These are phyloP conservation scores for Pterophyllum scalare DNA, from an alignment of 2,113 vertebrate genomes.

Conservation along the genomic window DNA sequence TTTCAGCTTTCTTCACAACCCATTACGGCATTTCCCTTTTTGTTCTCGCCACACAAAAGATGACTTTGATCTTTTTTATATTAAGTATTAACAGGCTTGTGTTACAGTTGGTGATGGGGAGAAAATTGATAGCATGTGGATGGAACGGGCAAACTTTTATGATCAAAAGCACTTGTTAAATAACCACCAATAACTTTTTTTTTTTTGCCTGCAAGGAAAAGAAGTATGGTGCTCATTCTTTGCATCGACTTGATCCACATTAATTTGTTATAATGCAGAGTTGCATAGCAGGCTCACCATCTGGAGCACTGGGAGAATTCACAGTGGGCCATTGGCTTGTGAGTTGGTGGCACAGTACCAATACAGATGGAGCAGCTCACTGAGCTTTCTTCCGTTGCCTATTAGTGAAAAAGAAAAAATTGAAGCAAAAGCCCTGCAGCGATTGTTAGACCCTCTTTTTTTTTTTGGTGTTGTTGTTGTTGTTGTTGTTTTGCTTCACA, in stretches of 20 bases:
- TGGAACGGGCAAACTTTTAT: constrained; percentile 82
- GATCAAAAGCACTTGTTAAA: constrained; percentile 88
- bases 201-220: constrained; percentile 33
- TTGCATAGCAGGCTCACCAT: constrained; percentile 71
- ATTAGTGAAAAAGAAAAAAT: constrained; percentile 44
- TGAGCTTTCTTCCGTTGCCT: constrained; percentile 63
- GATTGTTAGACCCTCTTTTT: neutral
- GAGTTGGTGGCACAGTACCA: constrained; percentile 68
- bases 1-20: constrained; percentile 81
- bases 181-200: constrained; percentile 67
- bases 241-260: constrained; percentile 67
- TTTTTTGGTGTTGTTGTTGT: neutral
- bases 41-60: constrained; percentile 84
- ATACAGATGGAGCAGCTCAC: constrained; percentile 70
- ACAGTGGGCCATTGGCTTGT: constrained; percentile 69
- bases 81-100: constrained; percentile 94
- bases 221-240: constrained; percentile 47
- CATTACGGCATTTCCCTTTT: constrained; percentile 86
- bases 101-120: constrained; percentile 79
- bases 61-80: constrained; percentile 90
- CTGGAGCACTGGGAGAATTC: constrained; percentile 74
- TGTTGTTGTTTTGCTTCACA: neutral
- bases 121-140: constrained; percentile 91
- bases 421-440: constrained; percentile 32
- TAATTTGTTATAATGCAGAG: constrained; percentile 67